These are phyloP conservation scores for Epirrhoe tristata DNA, from an alignment of 2,888 invertebrate genomes.

Conservation along the genomic window DNA sequence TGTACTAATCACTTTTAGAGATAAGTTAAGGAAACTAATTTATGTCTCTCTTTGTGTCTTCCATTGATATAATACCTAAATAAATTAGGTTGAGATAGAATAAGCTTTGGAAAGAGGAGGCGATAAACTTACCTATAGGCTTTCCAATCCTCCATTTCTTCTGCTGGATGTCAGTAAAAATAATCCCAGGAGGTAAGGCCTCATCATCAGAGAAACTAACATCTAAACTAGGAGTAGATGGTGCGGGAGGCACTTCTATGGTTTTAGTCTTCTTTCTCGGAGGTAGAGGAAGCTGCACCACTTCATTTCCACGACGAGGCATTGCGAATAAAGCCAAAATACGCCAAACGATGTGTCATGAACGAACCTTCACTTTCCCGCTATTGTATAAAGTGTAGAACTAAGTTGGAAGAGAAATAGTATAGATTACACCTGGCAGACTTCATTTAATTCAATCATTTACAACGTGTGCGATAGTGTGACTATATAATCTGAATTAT, in stretches of 20 bases:
- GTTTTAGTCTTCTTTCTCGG: conserved; percentile 71
- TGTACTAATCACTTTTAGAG: too few relatives aligned
- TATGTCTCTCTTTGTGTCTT: too few relatives aligned
- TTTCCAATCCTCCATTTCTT: conserved; percentile 95
- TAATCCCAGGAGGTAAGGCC: conserved; percentile 88
- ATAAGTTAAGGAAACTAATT: too few relatives aligned
- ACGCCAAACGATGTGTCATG: conserved; percentile 12
- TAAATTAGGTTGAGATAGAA: conserved; percentile 3
- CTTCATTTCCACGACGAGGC: conserved; percentile 73
- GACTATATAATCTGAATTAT: conserved; percentile 59
- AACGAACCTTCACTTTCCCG: conserved; percentile 22
- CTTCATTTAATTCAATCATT: conserved; percentile 61
- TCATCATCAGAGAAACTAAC: conserved; percentile 76
- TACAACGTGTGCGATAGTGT: conserved; percentile 59
- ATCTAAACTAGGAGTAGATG: conserved; percentile 62
- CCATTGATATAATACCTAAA: too few relatives aligned
- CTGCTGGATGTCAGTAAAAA: conserved; percentile 91
- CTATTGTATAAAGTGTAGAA: conserved; percentile 17
- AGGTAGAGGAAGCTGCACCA: conserved; percentile 60
- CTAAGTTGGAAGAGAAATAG: conserved; percentile 29
- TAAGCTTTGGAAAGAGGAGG: too few relatives aligned
- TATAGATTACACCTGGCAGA: conserved; percentile 32
- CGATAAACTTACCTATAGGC: conserved; percentile 88
- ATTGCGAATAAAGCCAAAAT: conserved; percentile 48
- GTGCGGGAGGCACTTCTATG: conserved; percentile 51